phyloP scores from a whole-genome alignment of 2,888 invertebrate species.

The Lampropteryx suffumata region DNA sequence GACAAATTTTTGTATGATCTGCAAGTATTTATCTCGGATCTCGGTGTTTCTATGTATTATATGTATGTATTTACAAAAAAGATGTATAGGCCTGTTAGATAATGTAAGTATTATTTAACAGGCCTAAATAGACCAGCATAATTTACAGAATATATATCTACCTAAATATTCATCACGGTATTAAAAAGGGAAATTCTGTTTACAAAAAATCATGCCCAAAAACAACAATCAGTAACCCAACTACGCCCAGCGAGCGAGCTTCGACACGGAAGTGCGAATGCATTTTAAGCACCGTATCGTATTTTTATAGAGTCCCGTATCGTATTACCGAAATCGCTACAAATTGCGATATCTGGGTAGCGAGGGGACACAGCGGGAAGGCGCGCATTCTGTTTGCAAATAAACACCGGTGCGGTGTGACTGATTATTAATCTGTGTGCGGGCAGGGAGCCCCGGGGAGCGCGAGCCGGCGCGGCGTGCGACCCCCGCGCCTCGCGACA shows the following conservation, averaged over 20 bases:
- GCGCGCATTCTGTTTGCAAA: conserved; percentile 75
- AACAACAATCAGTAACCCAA: conserved; percentile 14
- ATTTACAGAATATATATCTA: too few relatives aligned
- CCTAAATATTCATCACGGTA: too few relatives aligned
- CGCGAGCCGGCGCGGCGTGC: not conserved
- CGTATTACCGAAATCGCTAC: conserved; percentile 68
- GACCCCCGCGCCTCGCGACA: conserved; percentile 32
- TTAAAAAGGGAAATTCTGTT: too few relatives aligned
- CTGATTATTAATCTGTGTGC: conserved; percentile 21
- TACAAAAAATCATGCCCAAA: not conserved
- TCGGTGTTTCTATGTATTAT: too few relatives aligned
- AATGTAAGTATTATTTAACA: too few relatives aligned
- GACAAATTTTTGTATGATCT: too few relatives aligned
- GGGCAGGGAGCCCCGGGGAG: conserved; percentile 17
- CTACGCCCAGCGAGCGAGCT: conserved; percentile 2
- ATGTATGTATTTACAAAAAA: too few relatives aligned
- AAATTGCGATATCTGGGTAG: conserved; percentile 61
- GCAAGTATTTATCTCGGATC: too few relatives aligned
- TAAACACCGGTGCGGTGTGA: conserved; percentile 70
- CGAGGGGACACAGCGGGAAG: conserved; percentile 59
- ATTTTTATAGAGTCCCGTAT: conserved; percentile 41
- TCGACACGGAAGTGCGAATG: conserved; percentile 23
- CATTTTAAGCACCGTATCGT: conserved; percentile 21
- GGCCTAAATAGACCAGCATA: too few relatives aligned
- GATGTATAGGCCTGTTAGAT: too few relatives aligned